Conservation (phyloP, 2,113 vertebrate genomes). For the Equus quagga region DNA sequence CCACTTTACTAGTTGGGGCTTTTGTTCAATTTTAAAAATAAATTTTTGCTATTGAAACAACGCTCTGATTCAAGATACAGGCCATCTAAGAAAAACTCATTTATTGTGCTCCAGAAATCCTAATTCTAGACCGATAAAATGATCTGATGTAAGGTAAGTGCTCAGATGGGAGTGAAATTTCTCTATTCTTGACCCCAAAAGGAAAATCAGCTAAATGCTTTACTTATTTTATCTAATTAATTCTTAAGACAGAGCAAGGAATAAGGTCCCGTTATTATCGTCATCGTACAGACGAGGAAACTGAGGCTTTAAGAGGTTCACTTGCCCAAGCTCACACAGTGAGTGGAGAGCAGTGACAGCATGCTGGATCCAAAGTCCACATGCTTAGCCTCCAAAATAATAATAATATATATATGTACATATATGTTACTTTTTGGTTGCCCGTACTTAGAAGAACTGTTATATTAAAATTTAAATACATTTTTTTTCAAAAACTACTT, state of each 20-base stretch:
- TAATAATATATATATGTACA: not conserved
- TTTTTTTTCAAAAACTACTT: not conserved
- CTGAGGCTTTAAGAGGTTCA: not conserved
- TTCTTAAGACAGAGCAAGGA: not conserved
- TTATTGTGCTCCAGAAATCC: not conserved
- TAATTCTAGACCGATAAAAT: not conserved
- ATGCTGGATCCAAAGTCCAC: not conserved
- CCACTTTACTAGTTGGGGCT: not conserved
- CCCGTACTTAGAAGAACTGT: not conserved
- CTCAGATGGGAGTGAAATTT: not conserved
- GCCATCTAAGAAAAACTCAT: not conserved
- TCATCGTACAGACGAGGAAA: no score
- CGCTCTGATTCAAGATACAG: not conserved
- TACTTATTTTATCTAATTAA: not conserved
- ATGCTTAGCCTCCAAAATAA: not conserved
- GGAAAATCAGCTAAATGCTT: not conserved
- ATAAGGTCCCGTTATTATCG: no score
- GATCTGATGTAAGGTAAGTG: not conserved
- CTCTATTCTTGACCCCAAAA: not conserved
- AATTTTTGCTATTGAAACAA: not conserved
- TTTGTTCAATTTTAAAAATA: not conserved
- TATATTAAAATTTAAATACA: not conserved
- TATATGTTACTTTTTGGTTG: not conserved
- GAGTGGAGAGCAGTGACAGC: not conserved
- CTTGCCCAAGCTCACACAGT: accelerated